Evolutionary conservation across 2,888 invertebrate genomes (phyloP).

Genomic region (Diaphora mendica): DNA sequence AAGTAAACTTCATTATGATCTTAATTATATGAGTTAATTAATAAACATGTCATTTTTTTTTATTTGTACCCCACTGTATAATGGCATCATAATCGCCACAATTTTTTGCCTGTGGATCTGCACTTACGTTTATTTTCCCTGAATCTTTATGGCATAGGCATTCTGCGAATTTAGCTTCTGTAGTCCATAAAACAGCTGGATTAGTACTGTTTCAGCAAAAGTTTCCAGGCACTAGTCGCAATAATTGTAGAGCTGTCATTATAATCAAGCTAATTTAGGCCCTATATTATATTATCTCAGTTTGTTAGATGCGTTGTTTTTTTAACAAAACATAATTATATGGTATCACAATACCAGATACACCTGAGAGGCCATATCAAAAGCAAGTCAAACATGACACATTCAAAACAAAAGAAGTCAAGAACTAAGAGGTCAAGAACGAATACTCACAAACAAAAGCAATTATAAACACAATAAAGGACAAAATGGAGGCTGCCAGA

Average conservation of each 20-base stretch:
- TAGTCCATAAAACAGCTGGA: too few species aligned
- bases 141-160: background rate
- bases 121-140: background rate
- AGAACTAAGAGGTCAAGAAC: constrained; percentile 30
- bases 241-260: too few species aligned
- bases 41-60: too few species aligned
- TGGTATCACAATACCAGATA: background rate
- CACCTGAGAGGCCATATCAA: background rate
- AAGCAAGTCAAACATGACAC: background rate
- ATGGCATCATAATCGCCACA: too few species aligned
- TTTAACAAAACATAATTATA: background rate
- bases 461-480: constrained; percentile 63
- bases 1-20: background rate
- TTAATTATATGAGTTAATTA: background rate
- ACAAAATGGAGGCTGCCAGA: constrained; percentile 47
- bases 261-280: too few species aligned
- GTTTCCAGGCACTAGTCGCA: too few species aligned
- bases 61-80: too few species aligned
- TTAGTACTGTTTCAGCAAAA: too few species aligned
- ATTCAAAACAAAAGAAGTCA: constrained; percentile 23
- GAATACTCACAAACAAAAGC: constrained; percentile 53
- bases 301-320: too few species aligned
- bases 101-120: too few species aligned
- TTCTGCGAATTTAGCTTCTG: background rate
- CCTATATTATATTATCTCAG: too few species aligned